These are phyloP conservation scores for Fukomys damarensis DNA, from an alignment of 2,113 vertebrate species.

Conservation along the genomic window DNA sequence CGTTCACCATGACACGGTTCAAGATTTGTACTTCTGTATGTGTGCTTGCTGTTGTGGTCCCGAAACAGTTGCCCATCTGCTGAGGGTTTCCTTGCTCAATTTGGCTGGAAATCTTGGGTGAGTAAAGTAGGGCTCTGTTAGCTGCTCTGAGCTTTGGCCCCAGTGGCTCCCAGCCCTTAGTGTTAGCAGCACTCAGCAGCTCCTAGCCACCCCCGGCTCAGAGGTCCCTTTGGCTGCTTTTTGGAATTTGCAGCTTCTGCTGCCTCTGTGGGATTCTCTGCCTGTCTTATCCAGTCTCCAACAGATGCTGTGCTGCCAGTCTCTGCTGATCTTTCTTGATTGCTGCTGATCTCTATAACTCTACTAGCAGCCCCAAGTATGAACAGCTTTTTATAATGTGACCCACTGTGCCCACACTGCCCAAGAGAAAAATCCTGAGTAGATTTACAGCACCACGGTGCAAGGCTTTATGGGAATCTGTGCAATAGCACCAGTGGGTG, in stretches of 20 bases:
- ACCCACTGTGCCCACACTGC: not conserved
- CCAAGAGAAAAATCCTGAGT: not conserved
- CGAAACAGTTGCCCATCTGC: not conserved
- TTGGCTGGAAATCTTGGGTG: not conserved
- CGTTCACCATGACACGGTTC: not conserved
- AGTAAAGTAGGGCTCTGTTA: not conserved
- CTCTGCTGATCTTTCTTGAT: not conserved
- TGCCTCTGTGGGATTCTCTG: not conserved
- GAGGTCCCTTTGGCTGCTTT: not conserved
- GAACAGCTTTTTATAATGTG: not conserved
- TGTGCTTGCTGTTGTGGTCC: not conserved
- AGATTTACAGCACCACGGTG: not conserved
- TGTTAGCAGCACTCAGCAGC: not conserved
- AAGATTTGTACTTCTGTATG: not conserved
- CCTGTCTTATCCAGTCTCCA: not conserved
- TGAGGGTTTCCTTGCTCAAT: not conserved
- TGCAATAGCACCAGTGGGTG: not conserved
- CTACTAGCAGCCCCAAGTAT: too few relatives aligned
- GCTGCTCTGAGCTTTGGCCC: not conserved
- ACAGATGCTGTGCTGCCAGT: not conserved
- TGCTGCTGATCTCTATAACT: not conserved
- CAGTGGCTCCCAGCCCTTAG: not conserved
- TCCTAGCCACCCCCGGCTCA: not conserved
- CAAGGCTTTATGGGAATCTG: not conserved
- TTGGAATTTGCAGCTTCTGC: not conserved